Conservation (phyloP, 2,888 invertebrate genomes). For the Fabriciana adippe region DNA sequence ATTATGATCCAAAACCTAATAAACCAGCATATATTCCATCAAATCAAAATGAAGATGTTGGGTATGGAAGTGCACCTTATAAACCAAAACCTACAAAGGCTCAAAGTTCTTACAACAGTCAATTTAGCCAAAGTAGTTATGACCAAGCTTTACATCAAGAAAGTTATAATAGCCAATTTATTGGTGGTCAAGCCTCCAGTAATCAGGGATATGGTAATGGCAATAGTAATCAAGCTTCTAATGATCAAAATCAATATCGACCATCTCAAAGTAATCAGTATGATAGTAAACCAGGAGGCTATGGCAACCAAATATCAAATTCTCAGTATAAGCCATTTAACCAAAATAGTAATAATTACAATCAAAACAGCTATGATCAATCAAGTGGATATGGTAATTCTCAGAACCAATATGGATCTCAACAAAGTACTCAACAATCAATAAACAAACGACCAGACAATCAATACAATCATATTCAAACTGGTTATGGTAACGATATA, state of each 20-base stretch:
- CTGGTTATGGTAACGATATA: slow-evolving; percentile 16
- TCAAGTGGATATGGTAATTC: slow-evolving; percentile 1
- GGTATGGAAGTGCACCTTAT: slow-evolving; percentile 25
- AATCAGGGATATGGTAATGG: slow-evolving; percentile 34
- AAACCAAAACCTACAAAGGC: slow-evolving; percentile 39
- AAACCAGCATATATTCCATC: slow-evolving; percentile 35
- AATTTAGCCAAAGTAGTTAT: slow-evolving; percentile 33
- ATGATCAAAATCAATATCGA: slow-evolving; percentile 5
- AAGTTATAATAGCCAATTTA: slow-evolving; percentile 25
- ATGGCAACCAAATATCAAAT: slow-evolving; percentile 7
- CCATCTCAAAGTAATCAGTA: slow-evolving; percentile 3
- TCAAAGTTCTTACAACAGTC: slow-evolving; percentile 26
- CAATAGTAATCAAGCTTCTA: slow-evolving; percentile 29
- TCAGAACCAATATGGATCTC: slow-evolving; percentile 16
- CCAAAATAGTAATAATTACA: slow-evolving; percentile 27
- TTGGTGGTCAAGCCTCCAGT: slow-evolving; percentile 15
- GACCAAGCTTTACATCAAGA: slow-evolving; percentile 43
- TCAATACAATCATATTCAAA: slow-evolving; percentile 23
- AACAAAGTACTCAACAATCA: background rate
- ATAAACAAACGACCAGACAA: slow-evolving; percentile 4
- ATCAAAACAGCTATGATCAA: slow-evolving; percentile 31
- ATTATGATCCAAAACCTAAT: slow-evolving; percentile 37
- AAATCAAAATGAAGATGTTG: slow-evolving; percentile 21
- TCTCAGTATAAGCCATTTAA: slow-evolving; percentile 1
- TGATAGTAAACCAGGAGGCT: slow-evolving; percentile 1